Percentiles rank a stretch among this genome's conserved stretches.
Conservation (phyloP, 2,888 invertebrate species). For the Drosophila kuntzei region DNA sequence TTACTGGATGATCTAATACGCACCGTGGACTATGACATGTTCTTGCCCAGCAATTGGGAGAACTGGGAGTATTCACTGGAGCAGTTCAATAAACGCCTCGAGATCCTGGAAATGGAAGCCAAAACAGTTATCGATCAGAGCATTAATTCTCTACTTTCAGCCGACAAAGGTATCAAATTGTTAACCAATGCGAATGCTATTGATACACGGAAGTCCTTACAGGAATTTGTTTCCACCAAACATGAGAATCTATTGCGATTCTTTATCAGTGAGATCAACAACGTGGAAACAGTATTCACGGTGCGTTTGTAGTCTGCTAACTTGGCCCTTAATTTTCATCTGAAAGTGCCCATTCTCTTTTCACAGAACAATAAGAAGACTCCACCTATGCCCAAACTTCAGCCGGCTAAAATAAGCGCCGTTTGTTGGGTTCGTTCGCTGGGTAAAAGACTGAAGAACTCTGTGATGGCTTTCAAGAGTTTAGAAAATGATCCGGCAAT, state of each 20-base stretch:
- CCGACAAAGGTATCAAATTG: conserved; percentile 93
- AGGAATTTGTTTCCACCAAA: conserved; percentile 91
- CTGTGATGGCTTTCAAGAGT: conserved; percentile 92
- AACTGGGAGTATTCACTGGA: conserved; percentile 94
- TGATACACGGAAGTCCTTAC: conserved; percentile 91
- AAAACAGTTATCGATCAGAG: conserved; percentile 94
- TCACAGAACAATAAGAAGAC: conserved; percentile 64
- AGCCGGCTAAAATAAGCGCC: conserved; percentile 93
- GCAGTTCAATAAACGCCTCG: conserved; percentile 91
- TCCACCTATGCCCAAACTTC: conserved; percentile 88
- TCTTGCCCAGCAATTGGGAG: conserved; percentile 91
- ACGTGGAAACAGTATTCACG: conserved; percentile 90
- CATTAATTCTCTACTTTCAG: conserved; percentile 92
- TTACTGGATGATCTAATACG: conserved; percentile 91
- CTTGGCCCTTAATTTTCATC: not conserved
- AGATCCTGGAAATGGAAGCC: conserved; percentile 91
- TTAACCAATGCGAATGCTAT: conserved; percentile 92
- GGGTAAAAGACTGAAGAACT: conserved; percentile 91
- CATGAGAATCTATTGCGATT: conserved; percentile 94
- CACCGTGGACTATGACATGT: conserved; percentile 94
- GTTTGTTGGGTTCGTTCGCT: conserved; percentile 94
- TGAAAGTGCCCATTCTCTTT: not conserved
- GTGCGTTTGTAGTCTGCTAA: conserved; percentile 85
- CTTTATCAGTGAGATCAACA: conserved; percentile 92
- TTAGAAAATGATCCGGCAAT: conserved; percentile 85